Base-by-base conservation (phyloP, 2,113 vertebrate genomes). In the Esox niger region DNA sequence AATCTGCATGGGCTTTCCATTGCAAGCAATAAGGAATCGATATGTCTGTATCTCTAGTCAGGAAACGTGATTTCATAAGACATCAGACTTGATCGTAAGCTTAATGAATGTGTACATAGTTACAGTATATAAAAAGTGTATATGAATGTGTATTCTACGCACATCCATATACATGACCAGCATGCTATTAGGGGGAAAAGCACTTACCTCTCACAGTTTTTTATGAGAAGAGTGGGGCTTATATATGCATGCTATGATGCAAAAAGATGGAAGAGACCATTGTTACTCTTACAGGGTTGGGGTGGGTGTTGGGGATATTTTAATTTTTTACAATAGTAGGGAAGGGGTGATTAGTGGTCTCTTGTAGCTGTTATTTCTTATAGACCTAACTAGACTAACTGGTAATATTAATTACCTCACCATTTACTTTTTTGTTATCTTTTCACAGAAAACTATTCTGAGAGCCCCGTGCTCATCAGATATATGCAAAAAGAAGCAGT, bases 401-500 rank as follows among this genome's bases (percentile, higher is more conserved):
- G 32, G 27, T 10, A 49, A 59, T 71, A 52, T 69, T 79, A 79
- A 80, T 79, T 87, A 88, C 86, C 83, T 83, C 88, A 79, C 85
- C 68, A 69, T 79, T 77, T 66, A 57, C 38, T 68, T 67, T 75
- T 86, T 81, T 82, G 74, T 77, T 88, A 75, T 90, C 79, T 86
- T 84, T 88, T 86, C 82, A 86, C 83, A 87, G 82, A 90, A 80
- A 91, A 86, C 84, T 84, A 75, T 88, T 90, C 85, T 89, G 87
- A 89, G 77, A 90, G 87, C 78, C 81, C 81, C 56, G 84, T 74
- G 85, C 86, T 92, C 83, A 79, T 89, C 89, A 89, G 82, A 90
- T 88, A 88, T 92, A 91, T 92, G 90, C 91, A 91, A 91, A 90
- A 88, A 87, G 83, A 91, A 90, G 87, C 84, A 90, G 79, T 87